A percentile compares a stretch with the other conserved stretches of the same genome.
Evolutionary conservation across 1,140 invertebrate genomes (phyloP).

Genomic region (Trichomalopsis sarcophagae): DNA sequence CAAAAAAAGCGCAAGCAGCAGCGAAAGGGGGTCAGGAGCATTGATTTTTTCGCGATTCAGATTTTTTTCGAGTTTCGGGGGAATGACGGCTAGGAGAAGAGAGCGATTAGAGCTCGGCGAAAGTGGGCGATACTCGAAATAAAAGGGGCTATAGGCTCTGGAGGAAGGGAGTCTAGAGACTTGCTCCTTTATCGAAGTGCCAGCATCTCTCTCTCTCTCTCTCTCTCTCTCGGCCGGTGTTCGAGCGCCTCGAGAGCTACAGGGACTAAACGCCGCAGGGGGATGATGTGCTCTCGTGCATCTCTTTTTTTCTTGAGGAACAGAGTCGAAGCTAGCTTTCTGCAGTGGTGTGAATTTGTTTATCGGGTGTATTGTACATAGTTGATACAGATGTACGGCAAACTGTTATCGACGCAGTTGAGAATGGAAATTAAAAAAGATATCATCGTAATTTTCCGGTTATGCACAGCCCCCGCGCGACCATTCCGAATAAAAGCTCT

Average conservation of each 20-base stretch:
- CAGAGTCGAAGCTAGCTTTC: too few relatives aligned
- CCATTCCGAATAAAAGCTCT: neutral
- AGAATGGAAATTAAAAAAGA: neutral
- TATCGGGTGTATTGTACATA: too few relatives aligned
- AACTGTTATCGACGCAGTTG: too few relatives aligned
- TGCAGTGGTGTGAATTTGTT: too few relatives aligned
- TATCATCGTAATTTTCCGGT: neutral
- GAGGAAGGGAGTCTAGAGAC: conserved; percentile 21
- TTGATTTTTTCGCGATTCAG: conserved; percentile 40
- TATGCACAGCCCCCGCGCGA: neutral
- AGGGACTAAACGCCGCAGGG: neutral
- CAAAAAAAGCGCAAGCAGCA: neutral
- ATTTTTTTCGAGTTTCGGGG: conserved; percentile 18
- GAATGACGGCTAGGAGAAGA: neutral
- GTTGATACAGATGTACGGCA: too few relatives aligned
- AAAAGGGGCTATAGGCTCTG: conserved; percentile 3
- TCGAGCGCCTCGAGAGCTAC: neutral
- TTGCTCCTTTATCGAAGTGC: conserved; percentile 52
- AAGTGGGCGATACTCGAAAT: conserved; percentile 31
- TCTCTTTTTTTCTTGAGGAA: too few relatives aligned
- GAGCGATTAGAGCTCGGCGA: conserved; percentile 29
- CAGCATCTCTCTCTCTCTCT: neutral
- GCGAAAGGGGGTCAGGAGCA: conserved; percentile 4
- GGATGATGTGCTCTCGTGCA: neutral
- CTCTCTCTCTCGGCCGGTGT: too few relatives aligned